phyloP scores from a whole-genome alignment of 2,797 vertebrate genomes.

The Girardinus metallicus region DNA sequence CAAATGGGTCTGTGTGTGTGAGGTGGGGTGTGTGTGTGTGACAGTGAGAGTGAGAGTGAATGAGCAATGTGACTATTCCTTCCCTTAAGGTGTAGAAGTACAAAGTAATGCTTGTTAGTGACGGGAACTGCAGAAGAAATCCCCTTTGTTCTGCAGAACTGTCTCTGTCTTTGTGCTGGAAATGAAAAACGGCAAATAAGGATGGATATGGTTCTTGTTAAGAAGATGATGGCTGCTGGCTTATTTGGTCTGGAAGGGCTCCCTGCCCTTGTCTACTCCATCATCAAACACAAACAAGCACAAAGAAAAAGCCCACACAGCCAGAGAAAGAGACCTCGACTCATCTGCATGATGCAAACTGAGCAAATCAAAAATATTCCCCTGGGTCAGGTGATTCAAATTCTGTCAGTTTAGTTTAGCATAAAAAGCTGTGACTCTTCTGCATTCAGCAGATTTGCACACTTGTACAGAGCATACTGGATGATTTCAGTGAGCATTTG shows the following conservation, averaged over 20 bases:
- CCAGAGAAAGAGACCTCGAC: conserved; percentile 35
- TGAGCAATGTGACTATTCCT: conserved; percentile 34
- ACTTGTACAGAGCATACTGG: conserved; percentile 15
- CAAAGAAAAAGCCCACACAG: conserved; percentile 26
- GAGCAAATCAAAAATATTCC: conserved; percentile 64
- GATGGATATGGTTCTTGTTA: conserved; percentile 31
- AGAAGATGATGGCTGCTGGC: conserved; percentile 52
- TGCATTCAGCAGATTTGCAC: not conserved
- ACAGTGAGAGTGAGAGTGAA: conserved; percentile 23
- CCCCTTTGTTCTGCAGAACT: conserved; percentile 7
- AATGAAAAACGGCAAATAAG: conserved; percentile 39
- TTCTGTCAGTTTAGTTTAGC: conserved; percentile 66
- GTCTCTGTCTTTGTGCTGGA: conserved; percentile 24
- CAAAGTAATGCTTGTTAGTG: conserved; percentile 32
- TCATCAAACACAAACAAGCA: conserved; percentile 27
- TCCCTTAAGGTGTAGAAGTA: conserved; percentile 43
- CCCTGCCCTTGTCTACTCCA: conserved; percentile 52
- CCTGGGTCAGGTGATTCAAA: conserved; percentile 60
- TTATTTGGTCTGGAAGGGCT: conserved; percentile 69
- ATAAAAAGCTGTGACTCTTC: conserved; percentile 41
- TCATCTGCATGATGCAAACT: conserved; percentile 13
- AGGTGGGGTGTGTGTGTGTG: conserved; percentile 16
- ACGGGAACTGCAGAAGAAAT: conserved; percentile 24
- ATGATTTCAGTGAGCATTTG: conserved; percentile 8
- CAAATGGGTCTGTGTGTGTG: conserved; percentile 11